Evolutionary conservation across 2,888 invertebrate species (phyloP), one percentile per base, ranked within the genome.

Genomic region (Volucella bombylans): DNA sequence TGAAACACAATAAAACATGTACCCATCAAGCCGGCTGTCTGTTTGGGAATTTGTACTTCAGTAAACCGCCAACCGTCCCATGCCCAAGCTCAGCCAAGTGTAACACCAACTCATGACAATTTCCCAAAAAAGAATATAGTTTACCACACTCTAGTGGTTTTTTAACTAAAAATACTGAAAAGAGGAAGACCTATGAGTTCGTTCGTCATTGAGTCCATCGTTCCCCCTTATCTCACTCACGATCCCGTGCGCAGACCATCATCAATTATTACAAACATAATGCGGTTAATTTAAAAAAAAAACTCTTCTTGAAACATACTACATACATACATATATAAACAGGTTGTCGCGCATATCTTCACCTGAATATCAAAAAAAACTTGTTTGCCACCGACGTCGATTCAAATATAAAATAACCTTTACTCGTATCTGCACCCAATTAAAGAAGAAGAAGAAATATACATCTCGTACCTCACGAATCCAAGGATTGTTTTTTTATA

Each of bases 131-230:
- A 39, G 39, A 55, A 64, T 65, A 43, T 12, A 57, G 59, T 62
- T 57, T 79, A 83, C 71, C 73, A 79, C 83, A 83, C 79, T 79
- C 79, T 64, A 82, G 73, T 82, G 82, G 78, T 73, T 78, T 77
- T 69, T 38, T 45, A 39, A 74, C 31, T 47, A 54, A 43, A 61
- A 14, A 52, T 15, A 59, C 65, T 64, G 23, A 69, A 67, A 39
- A 65, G 31, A 45, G 59, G 73, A 79, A 79, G 79, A 71, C 79
- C 65, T 67, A 74, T 49, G 64, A 82, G 73, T 79, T 74, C 57
- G 31, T 55, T 52, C 69, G 71, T 49, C 71, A 59, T 67, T 43
- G 57, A 78, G 43, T 31, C 65, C 61, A 14, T 69, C 47, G 11
- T 45, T 73, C 54, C 74, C 74, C 78, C 14, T 12, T 64, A 55